These are phyloP conservation scores for Lontra canadensis DNA, from an alignment of 2,113 vertebrate genomes.

Conservation along the genomic window DNA sequence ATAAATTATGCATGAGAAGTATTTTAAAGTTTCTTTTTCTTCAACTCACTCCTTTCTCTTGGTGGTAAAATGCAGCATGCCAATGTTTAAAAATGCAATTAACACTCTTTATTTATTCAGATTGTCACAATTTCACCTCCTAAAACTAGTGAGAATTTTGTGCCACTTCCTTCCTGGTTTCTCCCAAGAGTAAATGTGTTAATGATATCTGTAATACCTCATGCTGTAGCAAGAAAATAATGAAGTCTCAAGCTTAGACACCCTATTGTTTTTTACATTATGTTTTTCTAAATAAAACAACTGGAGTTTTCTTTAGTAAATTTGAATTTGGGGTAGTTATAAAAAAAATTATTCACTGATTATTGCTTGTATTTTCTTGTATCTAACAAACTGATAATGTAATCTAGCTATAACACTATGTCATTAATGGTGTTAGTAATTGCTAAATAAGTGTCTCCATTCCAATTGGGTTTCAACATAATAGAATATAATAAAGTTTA, in stretches of 20 bases:
- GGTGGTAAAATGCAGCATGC: background rate
- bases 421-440: background rate
- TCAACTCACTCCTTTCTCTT: background rate
- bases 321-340: background rate
- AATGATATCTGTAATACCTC: background rate
- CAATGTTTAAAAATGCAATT: conserved; percentile 49
- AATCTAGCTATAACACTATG: background rate
- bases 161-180: background rate
- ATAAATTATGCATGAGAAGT: background rate
- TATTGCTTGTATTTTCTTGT: background rate
- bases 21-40: background rate
- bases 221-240: background rate
- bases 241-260: background rate
- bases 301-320: background rate
- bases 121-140: conserved; percentile 35
- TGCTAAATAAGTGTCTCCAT: background rate
- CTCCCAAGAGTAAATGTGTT: background rate
- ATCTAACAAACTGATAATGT: background rate
- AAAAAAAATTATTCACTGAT: background rate
- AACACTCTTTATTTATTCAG: conserved; percentile 42
- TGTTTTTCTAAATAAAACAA: background rate
- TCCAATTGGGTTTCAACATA: background rate
- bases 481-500: background rate
- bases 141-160: conserved; percentile 27
- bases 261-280: background rate